Conservation (phyloP, 2,797 vertebrate species). For the Lutra lutra region DNA sequence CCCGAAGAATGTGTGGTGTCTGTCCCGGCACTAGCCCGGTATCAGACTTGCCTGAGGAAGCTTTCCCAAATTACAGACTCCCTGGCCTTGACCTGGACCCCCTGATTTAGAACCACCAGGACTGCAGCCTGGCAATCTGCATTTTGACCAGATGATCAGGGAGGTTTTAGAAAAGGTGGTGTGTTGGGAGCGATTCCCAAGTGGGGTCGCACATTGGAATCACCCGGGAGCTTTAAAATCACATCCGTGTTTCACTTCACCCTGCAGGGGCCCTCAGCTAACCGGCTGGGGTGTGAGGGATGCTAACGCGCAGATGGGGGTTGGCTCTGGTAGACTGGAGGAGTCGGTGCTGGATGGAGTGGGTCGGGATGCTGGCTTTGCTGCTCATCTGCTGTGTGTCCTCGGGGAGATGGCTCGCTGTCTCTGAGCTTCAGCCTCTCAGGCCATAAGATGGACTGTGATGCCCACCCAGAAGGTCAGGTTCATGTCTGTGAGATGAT, state of each 20-base stretch:
- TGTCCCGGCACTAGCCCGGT: not conserved
- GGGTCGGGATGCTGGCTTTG: not conserved
- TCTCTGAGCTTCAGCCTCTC: not conserved
- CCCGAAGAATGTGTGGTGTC: not conserved
- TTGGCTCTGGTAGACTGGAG: not conserved
- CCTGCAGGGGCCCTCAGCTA: not conserved
- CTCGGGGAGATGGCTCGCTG: constrained; percentile 29
- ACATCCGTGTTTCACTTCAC: accelerated
- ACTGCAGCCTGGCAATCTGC: not conserved
- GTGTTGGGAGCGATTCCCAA: accelerated
- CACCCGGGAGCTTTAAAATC: not conserved
- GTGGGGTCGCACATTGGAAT: accelerated
- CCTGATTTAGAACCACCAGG: not conserved
- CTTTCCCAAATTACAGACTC: not conserved
- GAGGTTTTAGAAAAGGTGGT: not conserved
- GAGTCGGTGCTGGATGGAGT: not conserved
- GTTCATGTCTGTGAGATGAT: not conserved
- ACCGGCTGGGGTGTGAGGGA: accelerated
- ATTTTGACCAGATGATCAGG: no score
- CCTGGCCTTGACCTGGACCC: not conserved
- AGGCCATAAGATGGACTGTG: not conserved
- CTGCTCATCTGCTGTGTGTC: constrained; percentile 44
- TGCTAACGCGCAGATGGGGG: accelerated
- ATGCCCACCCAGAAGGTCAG: not conserved
- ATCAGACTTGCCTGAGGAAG: not conserved